Conservation (phyloP, 2,113 vertebrate genomes). For the Protobothrops flavoviridis region DNA sequence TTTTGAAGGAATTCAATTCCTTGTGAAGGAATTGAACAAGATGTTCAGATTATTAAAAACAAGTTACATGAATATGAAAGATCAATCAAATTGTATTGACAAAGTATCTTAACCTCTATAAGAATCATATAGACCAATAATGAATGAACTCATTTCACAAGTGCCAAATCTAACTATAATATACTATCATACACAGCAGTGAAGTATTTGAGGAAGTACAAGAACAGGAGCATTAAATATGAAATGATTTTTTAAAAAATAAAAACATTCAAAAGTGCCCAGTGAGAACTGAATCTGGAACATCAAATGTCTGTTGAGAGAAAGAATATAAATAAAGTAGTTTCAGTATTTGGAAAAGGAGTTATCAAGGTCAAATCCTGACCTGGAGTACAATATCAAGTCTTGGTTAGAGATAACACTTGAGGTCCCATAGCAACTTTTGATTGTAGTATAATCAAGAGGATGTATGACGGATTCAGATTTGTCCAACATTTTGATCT, state of each 20-base stretch:
- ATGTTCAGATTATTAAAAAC: neutral
- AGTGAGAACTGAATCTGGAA: neutral
- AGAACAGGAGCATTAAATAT: neutral
- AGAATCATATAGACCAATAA: neutral
- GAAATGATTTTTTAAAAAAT: neutral
- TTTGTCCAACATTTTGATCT: neutral
- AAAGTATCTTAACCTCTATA: neutral
- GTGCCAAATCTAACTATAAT: neutral
- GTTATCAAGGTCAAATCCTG: neutral
- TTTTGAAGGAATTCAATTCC: neutral
- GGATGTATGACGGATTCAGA: neutral
- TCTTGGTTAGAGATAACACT: neutral
- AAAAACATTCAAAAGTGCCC: neutral
- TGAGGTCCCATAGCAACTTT: neutral
- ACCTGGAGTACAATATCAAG: neutral
- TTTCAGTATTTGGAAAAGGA: neutral
- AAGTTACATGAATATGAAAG: neutral
- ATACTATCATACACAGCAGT: neutral
- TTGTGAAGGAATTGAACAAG: neutral
- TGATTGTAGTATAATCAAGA: neutral
- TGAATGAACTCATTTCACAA: neutral
- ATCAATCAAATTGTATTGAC: constrained; percentile 1
- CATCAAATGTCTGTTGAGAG: neutral
- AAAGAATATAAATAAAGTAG: neutral
- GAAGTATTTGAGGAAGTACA: neutral